Evolutionary conservation across 1,140 invertebrate genomes (phyloP), one percentile per base, ranked within the genome.

Genomic region (Dendrolimus punctatus): DNA sequence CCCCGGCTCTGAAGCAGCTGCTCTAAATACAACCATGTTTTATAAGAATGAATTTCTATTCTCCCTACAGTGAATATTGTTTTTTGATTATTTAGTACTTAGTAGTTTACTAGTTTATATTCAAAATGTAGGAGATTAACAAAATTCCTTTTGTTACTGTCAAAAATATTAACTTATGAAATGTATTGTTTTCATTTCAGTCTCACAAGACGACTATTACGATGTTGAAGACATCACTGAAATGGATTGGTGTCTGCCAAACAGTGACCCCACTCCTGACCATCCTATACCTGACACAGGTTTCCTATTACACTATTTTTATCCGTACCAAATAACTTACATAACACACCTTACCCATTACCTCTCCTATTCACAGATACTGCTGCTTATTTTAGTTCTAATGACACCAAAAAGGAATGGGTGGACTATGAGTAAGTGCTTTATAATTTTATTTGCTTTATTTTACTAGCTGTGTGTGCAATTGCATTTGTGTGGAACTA

Each of bases 171-270:
- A 6, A 48, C 6, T 37, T 37, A 37, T 48, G n/a, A 44, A 44
- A 3, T 41, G 6, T 41, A 9, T 50, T 50, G 42, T n/a, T 43
- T 44, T 10, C 6, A 9, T 45, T 66, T 37, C 46, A 82, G 76
- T 78, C 68, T 57, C 61, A 40, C 68, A 62, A 58, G 76, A 80
- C 39, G 73, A 80, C 38, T 66, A 59, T 44, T 73, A 64, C 72
- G 77, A 76, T 50, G 69, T 76, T 58, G 74, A 82, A 53, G 78
- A 83, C 38, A 73, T 62, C 51, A 64, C 73, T 50, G 72, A 82
- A 55, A 55, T 82, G 42, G 77, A 84, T 36, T 83, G 76, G 80
- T 40, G 72, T n/a, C 57, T 66, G 40, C 46, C 67, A 41, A 68
- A 73, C 49, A 68, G 64, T 55, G 55, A 51, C 37, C 37, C 48